Percentiles rank a stretch among this genome's conserved stretches.
Conservation (phyloP, 1,140 invertebrate species). For the Brachionus paranguensis region DNA sequence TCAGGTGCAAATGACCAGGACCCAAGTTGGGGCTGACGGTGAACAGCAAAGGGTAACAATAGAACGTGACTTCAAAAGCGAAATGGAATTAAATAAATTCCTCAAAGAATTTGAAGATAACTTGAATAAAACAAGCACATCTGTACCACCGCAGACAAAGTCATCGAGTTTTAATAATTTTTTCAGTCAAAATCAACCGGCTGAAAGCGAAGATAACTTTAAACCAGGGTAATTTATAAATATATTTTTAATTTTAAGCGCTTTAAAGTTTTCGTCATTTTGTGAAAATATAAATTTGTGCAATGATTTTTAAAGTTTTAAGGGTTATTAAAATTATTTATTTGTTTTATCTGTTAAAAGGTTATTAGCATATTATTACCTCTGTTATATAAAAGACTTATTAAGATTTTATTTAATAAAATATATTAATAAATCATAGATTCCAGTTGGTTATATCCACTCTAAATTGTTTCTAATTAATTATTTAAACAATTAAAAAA, state of each 20-base stretch:
- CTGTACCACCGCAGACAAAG: not conserved
- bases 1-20: constrained; percentile 34
- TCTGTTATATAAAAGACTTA: too few species aligned
- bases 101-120: constrained; percentile 25
- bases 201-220: not conserved
- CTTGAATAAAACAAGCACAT: constrained; percentile 15
- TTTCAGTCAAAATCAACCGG: not conserved
- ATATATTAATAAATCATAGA: too few species aligned
- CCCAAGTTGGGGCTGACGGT: constrained; percentile 35
- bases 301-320: too few species aligned
- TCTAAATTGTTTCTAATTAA: too few species aligned
- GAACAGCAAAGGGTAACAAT: constrained; percentile 36
- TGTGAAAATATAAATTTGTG: too few species aligned
- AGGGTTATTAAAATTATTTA: too few species aligned
- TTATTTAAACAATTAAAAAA: too few species aligned
- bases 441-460: too few species aligned
- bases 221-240: not conserved
- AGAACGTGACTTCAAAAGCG: constrained; percentile 38
- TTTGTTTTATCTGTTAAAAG: too few species aligned
- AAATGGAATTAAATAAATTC: constrained; percentile 32
- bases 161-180: not conserved
- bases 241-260: not conserved
- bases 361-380: too few species aligned
- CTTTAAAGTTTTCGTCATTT: not conserved
- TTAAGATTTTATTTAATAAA: too few species aligned